A percentile compares a stretch with the other conserved stretches of the same genome.
These are phyloP conservation scores for Gobiocypris rarus DNA, from an alignment of 2,113 vertebrate genomes.

Conservation along the genomic window DNA sequence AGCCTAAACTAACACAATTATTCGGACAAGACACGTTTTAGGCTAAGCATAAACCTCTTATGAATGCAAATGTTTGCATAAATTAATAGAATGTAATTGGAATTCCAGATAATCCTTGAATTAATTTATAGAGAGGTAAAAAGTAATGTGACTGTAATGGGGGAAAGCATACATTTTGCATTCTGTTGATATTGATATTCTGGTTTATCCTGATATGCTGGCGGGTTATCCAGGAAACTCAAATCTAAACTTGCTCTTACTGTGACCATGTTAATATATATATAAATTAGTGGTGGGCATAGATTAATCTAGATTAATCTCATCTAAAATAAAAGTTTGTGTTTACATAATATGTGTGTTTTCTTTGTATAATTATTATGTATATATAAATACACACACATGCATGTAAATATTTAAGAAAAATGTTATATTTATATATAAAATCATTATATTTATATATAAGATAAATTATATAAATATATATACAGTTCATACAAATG, in stretches of 20 bases:
- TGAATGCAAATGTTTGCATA: not conserved
- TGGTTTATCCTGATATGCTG: conserved; percentile 1
- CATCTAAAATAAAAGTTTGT: too few relatives aligned
- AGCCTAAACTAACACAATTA: not conserved
- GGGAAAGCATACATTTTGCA: not conserved
- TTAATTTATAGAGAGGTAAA: not conserved
- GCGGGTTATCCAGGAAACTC: not conserved
- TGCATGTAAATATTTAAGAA: too few relatives aligned
- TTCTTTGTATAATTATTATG: too few relatives aligned
- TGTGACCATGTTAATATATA: not conserved
- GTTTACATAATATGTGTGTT: too few relatives aligned
- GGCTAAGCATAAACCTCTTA: not conserved
- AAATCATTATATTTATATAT: too few relatives aligned
- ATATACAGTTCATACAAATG: too few relatives aligned
- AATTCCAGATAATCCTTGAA: not conserved
- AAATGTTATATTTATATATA: too few relatives aligned
- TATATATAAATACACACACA: too few relatives aligned
- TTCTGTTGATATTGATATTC: not conserved
- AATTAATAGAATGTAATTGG: not conserved
- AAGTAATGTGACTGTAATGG: not conserved
- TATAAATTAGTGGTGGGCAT: too few relatives aligned
- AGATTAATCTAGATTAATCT: too few relatives aligned
- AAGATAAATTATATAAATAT: too few relatives aligned
- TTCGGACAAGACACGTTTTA: not conserved
- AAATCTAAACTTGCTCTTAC: not conserved